Evolutionary conservation across 2,797 vertebrate genomes (phyloP), one percentile per base, ranked within the genome.

Genomic region (Enteromius fasciolatus): DNA sequence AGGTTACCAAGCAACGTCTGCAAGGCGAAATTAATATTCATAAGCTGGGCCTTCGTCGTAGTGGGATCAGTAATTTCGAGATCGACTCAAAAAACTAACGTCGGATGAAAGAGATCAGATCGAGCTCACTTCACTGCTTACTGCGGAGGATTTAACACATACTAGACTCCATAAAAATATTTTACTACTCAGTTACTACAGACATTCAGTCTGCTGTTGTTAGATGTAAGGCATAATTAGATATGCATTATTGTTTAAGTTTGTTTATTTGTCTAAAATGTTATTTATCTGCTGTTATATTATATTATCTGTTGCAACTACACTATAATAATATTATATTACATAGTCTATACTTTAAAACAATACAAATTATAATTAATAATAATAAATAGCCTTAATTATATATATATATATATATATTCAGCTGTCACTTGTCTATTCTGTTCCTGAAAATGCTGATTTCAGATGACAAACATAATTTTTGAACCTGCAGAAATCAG

Each of bases 1-100:
- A 48, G 59, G 80, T 81, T 74, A 52, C 59, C 44, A 64, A 81
- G 79, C 79, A 81, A 81, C 68, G 48, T 28, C 15, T 41, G 17
- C 52, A 31, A 31, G 63, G 54, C 76, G 11, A 39, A 12, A 59
- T 46, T 61, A 23, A 63, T 72, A 72, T 61, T 66, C 31, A 46
- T 70, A 2, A 33, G 39, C 3, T 18, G 20, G 5, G 14, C 57
- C 69, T 50, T 81, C 5, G 44, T 18, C 31, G 50, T 74, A 74
- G 57, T 81, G 8, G 17, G 41, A 72, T 44, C 1, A 46, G 52
- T 33, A 31, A 44, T 31, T 14, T 59, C 20, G 18, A 74, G 50
- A 2, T 18, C 10, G 5, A 28, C 48, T 54, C 28, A 36, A 48
- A 74, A 54, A 36, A 54, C 48, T 23, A 36, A 11, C 9, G 39